These are phyloP conservation scores for Rhabditoides inermis DNA, from an alignment of 2,888 invertebrate species.

Conservation along the genomic window DNA sequence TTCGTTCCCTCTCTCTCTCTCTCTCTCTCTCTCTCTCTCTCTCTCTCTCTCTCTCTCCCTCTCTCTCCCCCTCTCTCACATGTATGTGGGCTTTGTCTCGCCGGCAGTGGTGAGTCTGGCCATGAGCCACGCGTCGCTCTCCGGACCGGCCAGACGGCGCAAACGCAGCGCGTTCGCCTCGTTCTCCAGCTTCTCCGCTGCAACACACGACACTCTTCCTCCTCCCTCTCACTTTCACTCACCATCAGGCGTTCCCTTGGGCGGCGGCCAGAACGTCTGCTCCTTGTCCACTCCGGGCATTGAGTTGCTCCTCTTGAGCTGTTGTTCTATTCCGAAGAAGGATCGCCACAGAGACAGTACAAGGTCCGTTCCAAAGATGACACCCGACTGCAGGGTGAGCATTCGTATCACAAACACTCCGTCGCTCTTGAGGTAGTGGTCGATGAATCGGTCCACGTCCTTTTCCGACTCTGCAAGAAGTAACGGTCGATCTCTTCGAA, in stretches of 20 bases:
- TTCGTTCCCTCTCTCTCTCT: not conserved
- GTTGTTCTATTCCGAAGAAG: slow-evolving; percentile 34
- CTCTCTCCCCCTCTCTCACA: not conserved
- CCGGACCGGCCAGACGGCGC: slow-evolving; percentile 27
- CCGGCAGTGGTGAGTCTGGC: no score
- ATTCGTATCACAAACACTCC: slow-evolving; percentile 51
- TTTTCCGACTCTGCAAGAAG: slow-evolving; percentile 19
- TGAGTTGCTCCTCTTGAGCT: slow-evolving; percentile 40
- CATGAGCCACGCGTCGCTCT: no score
- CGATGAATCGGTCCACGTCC: slow-evolving; percentile 40
- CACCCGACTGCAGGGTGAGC: slow-evolving; percentile 49
- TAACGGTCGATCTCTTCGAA: no score
- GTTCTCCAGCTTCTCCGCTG: no score
- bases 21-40: slow-evolving; percentile 5
- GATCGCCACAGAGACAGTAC: slow-evolving; percentile 43
- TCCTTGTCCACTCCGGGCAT: slow-evolving; percentile 24
- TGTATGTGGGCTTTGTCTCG: not conserved
- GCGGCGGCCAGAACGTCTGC: no score
- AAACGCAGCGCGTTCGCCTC: no score
- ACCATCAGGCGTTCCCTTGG: no score
- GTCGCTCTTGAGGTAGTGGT: slow-evolving; percentile 43
- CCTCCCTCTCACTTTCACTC: no score
- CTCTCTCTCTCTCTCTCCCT: slow-evolving; percentile 5
- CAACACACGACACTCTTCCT: no score
- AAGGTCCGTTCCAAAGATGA: slow-evolving; percentile 51